Base-by-base conservation (phyloP, 2,797 vertebrate genomes). In the Parotocinclus haroldoi region DNA sequence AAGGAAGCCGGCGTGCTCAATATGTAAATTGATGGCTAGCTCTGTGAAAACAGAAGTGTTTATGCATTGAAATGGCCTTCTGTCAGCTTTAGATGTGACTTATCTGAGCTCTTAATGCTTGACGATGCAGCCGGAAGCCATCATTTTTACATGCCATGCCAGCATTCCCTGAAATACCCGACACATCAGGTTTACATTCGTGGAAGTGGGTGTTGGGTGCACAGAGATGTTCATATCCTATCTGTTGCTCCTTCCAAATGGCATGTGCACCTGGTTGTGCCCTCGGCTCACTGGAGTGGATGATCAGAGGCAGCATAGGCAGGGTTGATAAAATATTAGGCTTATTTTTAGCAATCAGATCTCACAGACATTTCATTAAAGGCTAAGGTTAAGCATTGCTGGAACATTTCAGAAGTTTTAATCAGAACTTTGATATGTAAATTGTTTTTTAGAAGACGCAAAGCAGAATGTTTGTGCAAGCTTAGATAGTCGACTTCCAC, bases 1-100 rank as follows among this genome's bases (percentile, higher is more conserved):
- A 77, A 81, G 10, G n/a, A 62, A 72, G 70, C 69, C 37, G 53
- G 44, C 11, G 60, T 17, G 73, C 73, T 83, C 79, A 84, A 84
- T 85, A 89, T 88, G 85, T 81, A 86, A 87, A 89, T 87, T 65
- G 45, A 56, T 42, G 18, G 70, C 18, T 73, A 73, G 37, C 74
- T 74, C 72, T 74, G 77, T 59, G 14, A 45, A 68, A 85, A 84
- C 79, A 78, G 70, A 53, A 56, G 61, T 58, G 62, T 69, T 48
- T 38, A 49, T 80, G 75, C 71, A 76, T 80, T 85, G 72, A 40
- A 68, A 84, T 81, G 79, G 73, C 67, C 81, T 82, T 69, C 67
- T 75, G 78, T 73, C 82, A 78, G 70, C 79, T 86, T 85, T 76
- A 80, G 69, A 88, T 81, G 75, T 74, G 80, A 83, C 71, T 78